Base-by-base conservation (phyloP, 1,140 invertebrate species). In the Pseudachorutes palmiensis region DNA sequence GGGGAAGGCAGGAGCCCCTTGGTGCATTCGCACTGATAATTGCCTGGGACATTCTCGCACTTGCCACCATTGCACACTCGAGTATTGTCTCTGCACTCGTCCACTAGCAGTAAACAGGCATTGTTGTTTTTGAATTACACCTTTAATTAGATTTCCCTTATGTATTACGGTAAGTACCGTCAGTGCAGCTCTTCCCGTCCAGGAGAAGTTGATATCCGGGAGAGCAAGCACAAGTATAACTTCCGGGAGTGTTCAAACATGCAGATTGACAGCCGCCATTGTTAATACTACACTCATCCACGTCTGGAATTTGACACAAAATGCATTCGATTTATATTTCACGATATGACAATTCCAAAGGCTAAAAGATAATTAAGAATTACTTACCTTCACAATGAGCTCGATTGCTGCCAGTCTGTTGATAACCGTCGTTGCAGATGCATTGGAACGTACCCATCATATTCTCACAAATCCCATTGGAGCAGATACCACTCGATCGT, bases 381-480 rank as follows among this genome's bases (percentile, higher is more conserved):
- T n/a, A n/a, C n/a, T n/a, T 69, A 82, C 81, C 82, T 77, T 85
- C 82, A 73, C 86, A 87, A 70, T 83, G 81, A 41, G 83, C 81
- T 75, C 70, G 57, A 64, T 84, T 80, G 76, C 83, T 79, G 14
- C 80, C 81, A 28, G 83, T 86, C 76, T 87, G 88, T 49, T 85
- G 82, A 74, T 88, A 90, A 0, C n/a, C n/a, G n/a, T n/a, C n/a
- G n/a, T n/a, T n/a, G n/a, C n/a, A n/a, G n/a, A n/a, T 60, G 30
- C 70, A 69, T 28, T 89, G 87, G 77, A 91, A 94, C 1, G 89
- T 90, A 12, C 91, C 91, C 82, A 89, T 87, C 77, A 86, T 86
- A 74, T 95, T 94, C 76, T 91, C 87, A 76, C 90, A 92, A 1
- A 89, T 86, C 1, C 88, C 88, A 77, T 91, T 90, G 12, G 88